Base-by-base conservation (phyloP, 2,113 vertebrate species). In the Cisticola juncidis region DNA sequence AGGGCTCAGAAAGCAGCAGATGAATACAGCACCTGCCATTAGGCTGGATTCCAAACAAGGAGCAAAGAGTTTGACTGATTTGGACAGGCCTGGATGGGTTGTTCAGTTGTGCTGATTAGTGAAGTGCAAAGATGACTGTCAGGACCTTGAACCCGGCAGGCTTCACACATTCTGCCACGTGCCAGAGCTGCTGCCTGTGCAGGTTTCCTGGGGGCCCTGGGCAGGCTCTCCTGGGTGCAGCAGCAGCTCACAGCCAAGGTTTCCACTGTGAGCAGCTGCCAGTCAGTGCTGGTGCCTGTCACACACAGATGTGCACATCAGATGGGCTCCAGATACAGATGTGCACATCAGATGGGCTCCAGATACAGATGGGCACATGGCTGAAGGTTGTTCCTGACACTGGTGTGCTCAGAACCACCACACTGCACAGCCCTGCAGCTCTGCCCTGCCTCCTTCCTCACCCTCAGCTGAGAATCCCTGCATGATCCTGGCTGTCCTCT, bases 81-180 rank as follows among this genome's bases (percentile, higher is more conserved):
- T 51, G 72, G 50, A 45, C 21, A 33, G 48, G 69, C 50, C 58
- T 69, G 50, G 58, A 2, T 0, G 7, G 54, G 31, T 44, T 14
- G 11, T 56, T 72, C 50, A 50, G 12, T 47, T 21, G 1, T 25
- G 57, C 62, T 50, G 6, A 33, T 19, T 24, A 72, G 53, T 3
- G 35, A 35, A 62, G 54, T 20, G 53, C 61, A 40, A 6, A 45
- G 81, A 8, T 9, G 7, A 9, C 36, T 68, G 60, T 44, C 61
- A 74, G 92, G 61, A 36, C 44, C 5, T 35, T 2, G 1, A 12
- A 38, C 78, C 78, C 48, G 26, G 35, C 71, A 38, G 56, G 31
- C 38, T 33, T 53, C 25, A 12, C 2, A 1, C 3, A 1, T 48
- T 70, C 53, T 80, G 85, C n/a, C 40, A 2, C 0, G 1, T 35